Conservation (phyloP, 2,113 vertebrate species). For the Phyllostomus hastatus region DNA sequence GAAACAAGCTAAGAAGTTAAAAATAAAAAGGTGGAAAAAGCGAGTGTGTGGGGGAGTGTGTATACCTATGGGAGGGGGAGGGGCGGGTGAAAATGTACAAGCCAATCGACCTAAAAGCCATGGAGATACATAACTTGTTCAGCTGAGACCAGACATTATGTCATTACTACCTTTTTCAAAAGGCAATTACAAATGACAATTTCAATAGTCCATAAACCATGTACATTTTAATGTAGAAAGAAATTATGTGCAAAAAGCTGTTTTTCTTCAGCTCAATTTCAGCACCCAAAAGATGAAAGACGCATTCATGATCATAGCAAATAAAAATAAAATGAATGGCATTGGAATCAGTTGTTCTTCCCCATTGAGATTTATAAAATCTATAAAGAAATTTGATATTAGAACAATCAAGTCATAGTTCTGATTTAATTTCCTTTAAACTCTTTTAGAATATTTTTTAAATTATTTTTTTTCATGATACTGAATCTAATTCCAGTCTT, state of each 20-base stretch:
- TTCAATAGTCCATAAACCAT: constrained; percentile 64
- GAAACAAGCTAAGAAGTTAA: constrained; percentile 66
- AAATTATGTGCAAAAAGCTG: constrained; percentile 67
- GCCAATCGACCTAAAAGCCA: constrained; percentile 57
- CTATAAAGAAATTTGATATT: constrained; percentile 82
- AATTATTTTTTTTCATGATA: constrained; percentile 59
- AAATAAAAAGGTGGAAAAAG: constrained; percentile 50
- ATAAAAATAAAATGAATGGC: constrained; percentile 78
- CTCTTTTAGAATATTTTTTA: constrained; percentile 71
- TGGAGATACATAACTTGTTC: constrained; percentile 39
- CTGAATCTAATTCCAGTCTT: constrained; percentile 59
- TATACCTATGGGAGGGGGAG: too few species aligned
- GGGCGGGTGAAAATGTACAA: constrained; percentile 51
- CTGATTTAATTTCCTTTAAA: constrained; percentile 78
- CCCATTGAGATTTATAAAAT: constrained; percentile 78
- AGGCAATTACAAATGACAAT: constrained; percentile 66
- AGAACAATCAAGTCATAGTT: constrained; percentile 81
- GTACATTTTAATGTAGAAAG: constrained; percentile 43
- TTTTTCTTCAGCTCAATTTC: constrained; percentile 69
- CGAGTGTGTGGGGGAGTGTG: constrained; percentile 17
- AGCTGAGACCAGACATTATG: constrained; percentile 55
- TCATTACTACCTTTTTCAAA: constrained; percentile 68
- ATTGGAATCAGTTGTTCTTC: constrained; percentile 68
- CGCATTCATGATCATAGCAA: constrained; percentile 74
- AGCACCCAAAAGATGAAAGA: constrained; percentile 76